Evolutionary conservation across 2,888 invertebrate species (phyloP).

Genomic region (Nomada goodeniana): DNA sequence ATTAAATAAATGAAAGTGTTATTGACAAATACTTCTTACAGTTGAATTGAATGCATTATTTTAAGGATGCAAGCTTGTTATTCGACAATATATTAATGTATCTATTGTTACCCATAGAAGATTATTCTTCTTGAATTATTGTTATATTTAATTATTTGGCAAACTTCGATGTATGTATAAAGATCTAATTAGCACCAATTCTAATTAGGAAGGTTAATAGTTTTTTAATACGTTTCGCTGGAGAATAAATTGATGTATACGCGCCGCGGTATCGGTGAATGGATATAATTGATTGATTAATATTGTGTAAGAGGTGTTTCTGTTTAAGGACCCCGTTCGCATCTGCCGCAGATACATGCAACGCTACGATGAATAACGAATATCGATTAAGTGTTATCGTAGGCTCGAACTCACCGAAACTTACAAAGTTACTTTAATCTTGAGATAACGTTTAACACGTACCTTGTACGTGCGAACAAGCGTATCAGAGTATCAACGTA

Average conservation of each 20-base stretch:
- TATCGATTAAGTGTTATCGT: slow-evolving; percentile 43
- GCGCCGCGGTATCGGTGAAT: not conserved
- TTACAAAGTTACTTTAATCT: slow-evolving; percentile 41
- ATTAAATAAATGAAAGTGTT: slow-evolving; percentile 6
- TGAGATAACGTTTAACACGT: slow-evolving; percentile 14
- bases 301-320: slow-evolving; percentile 25
- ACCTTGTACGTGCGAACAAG: not conserved
- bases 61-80: slow-evolving; percentile 3
- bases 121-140: slow-evolving; percentile 26
- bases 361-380: slow-evolving; percentile 28
- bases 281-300: slow-evolving; percentile 25
- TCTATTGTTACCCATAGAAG: slow-evolving; percentile 19
- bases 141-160: slow-evolving; percentile 25
- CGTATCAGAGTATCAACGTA: not conserved
- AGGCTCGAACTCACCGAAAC: slow-evolving; percentile 23
- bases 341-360: slow-evolving; percentile 29
- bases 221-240: slow-evolving; percentile 29
- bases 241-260: slow-evolving; percentile 16
- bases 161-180: slow-evolving; percentile 18
- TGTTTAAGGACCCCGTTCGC: slow-evolving; percentile 43
- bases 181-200: slow-evolving; percentile 23
- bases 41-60: slow-evolving; percentile 5
- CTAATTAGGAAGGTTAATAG: slow-evolving; percentile 12
- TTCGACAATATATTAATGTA: slow-evolving; percentile 4
- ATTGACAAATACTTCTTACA: slow-evolving; percentile 13